A percentile compares a stretch with the other conserved stretches of the same genome.
Evolutionary conservation across 2,797 vertebrate genomes (phyloP).

Genomic region (Benthosema pterotum): DNA sequence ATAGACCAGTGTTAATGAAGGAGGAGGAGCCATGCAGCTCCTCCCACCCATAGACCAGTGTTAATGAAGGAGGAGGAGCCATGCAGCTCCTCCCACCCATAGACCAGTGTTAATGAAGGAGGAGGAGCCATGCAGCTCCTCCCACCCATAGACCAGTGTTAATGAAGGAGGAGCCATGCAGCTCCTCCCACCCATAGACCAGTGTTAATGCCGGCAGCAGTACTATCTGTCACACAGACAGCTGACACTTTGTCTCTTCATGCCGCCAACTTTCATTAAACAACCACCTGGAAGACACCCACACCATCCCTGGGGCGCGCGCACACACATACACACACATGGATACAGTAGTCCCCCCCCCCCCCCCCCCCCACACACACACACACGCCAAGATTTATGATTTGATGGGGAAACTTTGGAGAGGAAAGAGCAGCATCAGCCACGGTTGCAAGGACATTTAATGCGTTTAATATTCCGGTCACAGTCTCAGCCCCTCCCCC

Average conservation of each 20-base stretch:
- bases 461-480: conserved; percentile 54
- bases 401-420: conserved; percentile 41
- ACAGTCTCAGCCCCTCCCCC: too few relatives aligned
- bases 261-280: conserved; percentile 70
- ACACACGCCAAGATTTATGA: conserved; percentile 51
- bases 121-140: conserved; percentile 8
- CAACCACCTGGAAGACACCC: conserved; percentile 42
- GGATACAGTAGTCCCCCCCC: neutral
- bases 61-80: too few relatives aligned
- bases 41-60: conserved; percentile 51
- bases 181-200: conserved; percentile 46
- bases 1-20: too few relatives aligned
- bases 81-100: conserved; percentile 43
- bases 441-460: conserved; percentile 38
- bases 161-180: conserved; percentile 28
- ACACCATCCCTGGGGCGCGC: conserved; percentile 11
- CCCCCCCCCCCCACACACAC: conserved; percentile 5
- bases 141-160: conserved; percentile 54
- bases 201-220: conserved; percentile 54
- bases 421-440: conserved; percentile 48
- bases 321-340: conserved; percentile 19
- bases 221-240: conserved; percentile 60
- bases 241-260: conserved; percentile 59
- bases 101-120: too few relatives aligned
- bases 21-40: conserved; percentile 4